These are phyloP conservation scores for Troides oblongomaculatus DNA, from an alignment of 2,888 invertebrate species.

Conservation along the genomic window DNA sequence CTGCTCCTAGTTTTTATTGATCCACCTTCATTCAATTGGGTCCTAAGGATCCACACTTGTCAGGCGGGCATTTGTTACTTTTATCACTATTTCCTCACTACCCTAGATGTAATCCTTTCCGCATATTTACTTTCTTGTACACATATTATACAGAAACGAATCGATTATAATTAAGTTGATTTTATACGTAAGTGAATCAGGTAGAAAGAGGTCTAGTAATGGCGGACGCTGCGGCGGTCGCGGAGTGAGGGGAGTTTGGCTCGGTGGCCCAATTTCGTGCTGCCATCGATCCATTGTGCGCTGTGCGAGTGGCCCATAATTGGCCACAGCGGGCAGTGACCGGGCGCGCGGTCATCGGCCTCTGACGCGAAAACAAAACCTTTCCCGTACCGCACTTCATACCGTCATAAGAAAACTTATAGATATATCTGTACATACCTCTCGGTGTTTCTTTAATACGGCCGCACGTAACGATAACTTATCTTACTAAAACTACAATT, in stretches of 20 bases:
- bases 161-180: constrained; percentile 22
- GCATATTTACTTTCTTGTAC: constrained; percentile 15
- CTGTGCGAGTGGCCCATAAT: constrained; percentile 80
- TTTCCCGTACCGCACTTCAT: constrained; percentile 45
- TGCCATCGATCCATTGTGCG: constrained; percentile 80
- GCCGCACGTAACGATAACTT: background rate
- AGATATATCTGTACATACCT: background rate
- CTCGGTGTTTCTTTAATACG: background rate
- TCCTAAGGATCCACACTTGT: background rate
- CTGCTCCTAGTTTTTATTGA: background rate
- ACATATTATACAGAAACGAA: background rate
- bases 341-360: constrained; percentile 74
- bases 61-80: background rate
- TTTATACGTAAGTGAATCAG: constrained; percentile 8
- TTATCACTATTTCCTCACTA: background rate
- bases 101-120: background rate
- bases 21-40: background rate
- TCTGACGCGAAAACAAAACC: constrained; percentile 76
- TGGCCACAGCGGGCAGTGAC: constrained; percentile 79
- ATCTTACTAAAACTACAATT: background rate
- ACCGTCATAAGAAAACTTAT: constrained; percentile 14
- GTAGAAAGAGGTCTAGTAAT: constrained; percentile 1
- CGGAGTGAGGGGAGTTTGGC: constrained; percentile 49
- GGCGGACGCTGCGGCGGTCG: constrained; percentile 38
- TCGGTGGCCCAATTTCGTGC: constrained; percentile 75